These are phyloP conservation scores for Drosophila prolongata DNA, from an alignment of 2,888 invertebrate species.

Conservation along the genomic window DNA sequence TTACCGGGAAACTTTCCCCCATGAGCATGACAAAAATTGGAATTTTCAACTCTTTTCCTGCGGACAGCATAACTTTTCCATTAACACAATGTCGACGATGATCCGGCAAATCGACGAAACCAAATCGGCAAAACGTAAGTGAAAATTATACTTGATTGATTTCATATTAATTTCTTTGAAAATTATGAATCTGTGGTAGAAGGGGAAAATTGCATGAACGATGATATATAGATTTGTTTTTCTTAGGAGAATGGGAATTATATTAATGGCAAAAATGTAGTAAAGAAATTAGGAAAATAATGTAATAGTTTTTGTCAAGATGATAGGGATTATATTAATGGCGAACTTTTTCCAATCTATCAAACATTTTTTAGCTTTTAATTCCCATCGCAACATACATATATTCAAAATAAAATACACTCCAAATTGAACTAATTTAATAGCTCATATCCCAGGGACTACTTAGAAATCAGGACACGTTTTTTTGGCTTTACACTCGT, in stretches of 20 bases:
- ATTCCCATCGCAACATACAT: neutral
- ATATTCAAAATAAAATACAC: conserved; percentile 11
- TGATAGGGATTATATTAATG: too few species aligned
- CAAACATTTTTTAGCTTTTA: neutral
- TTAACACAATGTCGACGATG: conserved; percentile 56
- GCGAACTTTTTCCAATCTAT: too few species aligned
- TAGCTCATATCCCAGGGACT: conserved; percentile 13
- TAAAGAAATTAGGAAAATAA: too few species aligned
- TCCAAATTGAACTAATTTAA: conserved; percentile 31
- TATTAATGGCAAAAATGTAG: too few species aligned
- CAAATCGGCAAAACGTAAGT: conserved; percentile 39
- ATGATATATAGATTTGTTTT: conserved; percentile 47
- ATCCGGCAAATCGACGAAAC: conserved; percentile 44
- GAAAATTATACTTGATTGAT: conserved; percentile 68
- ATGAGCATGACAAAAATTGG: conserved; percentile 71
- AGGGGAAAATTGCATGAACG: conserved; percentile 25
- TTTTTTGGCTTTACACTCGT: conserved; percentile 2
- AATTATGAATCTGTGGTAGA: conserved; percentile 53
- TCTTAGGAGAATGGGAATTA: neutral
- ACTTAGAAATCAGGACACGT: conserved; percentile 32
- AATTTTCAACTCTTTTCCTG: conserved; percentile 49
- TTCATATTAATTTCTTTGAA: conserved; percentile 73
- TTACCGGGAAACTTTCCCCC: conserved; percentile 60
- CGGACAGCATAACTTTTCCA: conserved; percentile 62
- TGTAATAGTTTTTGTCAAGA: too few species aligned